Percentiles rank a stretch among this genome's conserved stretches.
phyloP scores from a whole-genome alignment of 64 coral and sea anemone species.

The Pachyseris speciosa region DNA sequence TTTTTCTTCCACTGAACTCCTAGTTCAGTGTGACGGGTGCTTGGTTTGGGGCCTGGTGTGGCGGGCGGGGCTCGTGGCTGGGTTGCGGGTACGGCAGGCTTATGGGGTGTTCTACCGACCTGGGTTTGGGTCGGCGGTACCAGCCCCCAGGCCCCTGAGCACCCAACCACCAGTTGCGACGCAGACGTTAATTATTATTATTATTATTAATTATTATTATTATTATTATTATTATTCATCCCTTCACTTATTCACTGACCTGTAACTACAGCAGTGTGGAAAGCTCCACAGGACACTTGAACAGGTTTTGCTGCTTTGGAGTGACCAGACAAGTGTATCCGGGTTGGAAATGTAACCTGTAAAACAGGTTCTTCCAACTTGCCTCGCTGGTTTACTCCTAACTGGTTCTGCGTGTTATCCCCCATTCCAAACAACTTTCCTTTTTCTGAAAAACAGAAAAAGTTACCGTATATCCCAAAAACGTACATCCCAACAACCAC shows the following conservation, averaged over 20 bases:
- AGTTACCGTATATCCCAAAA: too few species aligned
- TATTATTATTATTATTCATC: not conserved
- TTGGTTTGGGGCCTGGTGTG: too few species aligned
- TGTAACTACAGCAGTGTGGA: constrained; percentile 82
- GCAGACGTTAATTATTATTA: not conserved
- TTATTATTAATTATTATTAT: not conserved
- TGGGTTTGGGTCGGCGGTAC: too few species aligned
- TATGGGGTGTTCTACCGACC: too few species aligned
- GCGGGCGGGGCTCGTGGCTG: too few species aligned
- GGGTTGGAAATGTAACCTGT: constrained; percentile 54
- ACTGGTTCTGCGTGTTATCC: constrained; percentile 81
- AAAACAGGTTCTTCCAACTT: constrained; percentile 53
- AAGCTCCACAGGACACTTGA: constrained; percentile 78
- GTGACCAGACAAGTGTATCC: constrained; percentile 67
- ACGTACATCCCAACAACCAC: not conserved
- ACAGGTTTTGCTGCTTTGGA: constrained; percentile 68
- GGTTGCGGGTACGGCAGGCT: too few species aligned
- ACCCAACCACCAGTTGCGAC: too few species aligned
- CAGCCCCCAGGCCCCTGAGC: too few species aligned
- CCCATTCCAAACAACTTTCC: constrained; percentile 77
- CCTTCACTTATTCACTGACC: constrained; percentile 31
- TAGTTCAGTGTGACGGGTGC: too few species aligned
- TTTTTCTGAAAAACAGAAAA: constrained; percentile 60
- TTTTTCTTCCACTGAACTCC: too few species aligned
- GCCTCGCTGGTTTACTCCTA: constrained; percentile 69